Evolutionary conservation across 2,113 vertebrate species (phyloP), one percentile per base, ranked within the genome.

Genomic region (Cyprinodon variegatus): DNA sequence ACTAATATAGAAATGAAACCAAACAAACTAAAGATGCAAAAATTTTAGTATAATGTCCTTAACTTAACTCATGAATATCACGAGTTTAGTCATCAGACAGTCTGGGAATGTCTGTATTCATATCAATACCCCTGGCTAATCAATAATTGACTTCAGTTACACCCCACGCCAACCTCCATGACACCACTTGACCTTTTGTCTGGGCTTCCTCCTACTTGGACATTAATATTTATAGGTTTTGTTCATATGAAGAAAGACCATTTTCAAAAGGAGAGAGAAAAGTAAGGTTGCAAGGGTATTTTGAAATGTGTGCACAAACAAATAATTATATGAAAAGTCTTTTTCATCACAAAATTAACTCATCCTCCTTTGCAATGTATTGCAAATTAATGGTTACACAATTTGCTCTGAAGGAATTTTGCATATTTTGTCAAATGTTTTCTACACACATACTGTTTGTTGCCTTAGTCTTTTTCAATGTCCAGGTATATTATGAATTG

Each of bases 111-210:
- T 86, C 61, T 69, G 46, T 46, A 72, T 61, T 48, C 78, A 73
- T 80, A 78, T 63, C 72, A 77, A 65, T 74, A 75, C 60, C 39
- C n/a, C 29, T 11, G 22, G 20, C 20, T 70, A 62, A 79, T 86
- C 79, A 81, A 84, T 84, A 88, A 79, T 76, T 76, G 70, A 84
- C 81, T 76, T 73, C 6, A 10, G 43, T 70, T 61, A 57, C 61
- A 76, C 59, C 70, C 61, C 65, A 74, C 82, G 63, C 57, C 65
- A 29, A 17, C 70, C 71, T 68, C 36, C 74, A 70, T 80, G 77
- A 83, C 81, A 73, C 63, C 41, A 76, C 70, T 77, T 84, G 79
- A 84, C 81, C 80, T 78, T 70, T 81, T 53, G 48, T 29, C 46
- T 68, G 43, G 70, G 76, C 74, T 74, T 41, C 2, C 43, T 65